These are phyloP conservation scores for Ophiodon elongatus DNA, from an alignment of 2,113 vertebrate species.

Conservation along the genomic window DNA sequence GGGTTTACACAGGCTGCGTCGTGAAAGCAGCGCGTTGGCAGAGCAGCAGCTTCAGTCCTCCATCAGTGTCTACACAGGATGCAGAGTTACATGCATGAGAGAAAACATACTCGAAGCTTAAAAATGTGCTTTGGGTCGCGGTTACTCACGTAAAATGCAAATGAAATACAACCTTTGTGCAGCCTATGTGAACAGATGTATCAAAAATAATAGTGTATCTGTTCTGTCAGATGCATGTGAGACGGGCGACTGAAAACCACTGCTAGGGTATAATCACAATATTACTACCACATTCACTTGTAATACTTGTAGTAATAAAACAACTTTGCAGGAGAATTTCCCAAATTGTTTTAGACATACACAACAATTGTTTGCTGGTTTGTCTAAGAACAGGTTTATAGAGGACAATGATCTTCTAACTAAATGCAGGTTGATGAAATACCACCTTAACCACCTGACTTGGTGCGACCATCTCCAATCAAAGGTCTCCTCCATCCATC, in stretches of 20 bases:
- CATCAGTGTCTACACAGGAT: too few species aligned
- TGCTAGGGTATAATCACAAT: background rate
- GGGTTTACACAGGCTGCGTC: background rate
- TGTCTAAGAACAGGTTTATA: background rate
- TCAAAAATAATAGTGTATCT: background rate
- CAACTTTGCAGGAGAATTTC: background rate
- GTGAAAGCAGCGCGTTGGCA: background rate
- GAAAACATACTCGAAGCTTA: background rate
- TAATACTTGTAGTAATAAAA: conserved; percentile 2
- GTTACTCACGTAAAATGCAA: background rate
- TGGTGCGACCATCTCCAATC: background rate
- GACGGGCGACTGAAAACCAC: background rate
- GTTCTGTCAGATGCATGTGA: background rate
- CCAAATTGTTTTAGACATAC: background rate
- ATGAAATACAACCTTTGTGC: background rate
- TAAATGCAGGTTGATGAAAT: conserved; percentile 5
- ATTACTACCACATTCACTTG: background rate
- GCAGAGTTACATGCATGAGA: background rate
- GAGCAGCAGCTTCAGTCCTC: too few species aligned
- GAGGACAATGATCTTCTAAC: background rate
- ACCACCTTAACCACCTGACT: background rate
- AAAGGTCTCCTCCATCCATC: background rate
- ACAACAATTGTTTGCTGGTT: background rate
- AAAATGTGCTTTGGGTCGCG: background rate
- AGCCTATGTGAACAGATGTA: background rate